Evolutionary conservation across 2,113 vertebrate genomes (phyloP).

Genomic region (Trematocara unimaculatum): DNA sequence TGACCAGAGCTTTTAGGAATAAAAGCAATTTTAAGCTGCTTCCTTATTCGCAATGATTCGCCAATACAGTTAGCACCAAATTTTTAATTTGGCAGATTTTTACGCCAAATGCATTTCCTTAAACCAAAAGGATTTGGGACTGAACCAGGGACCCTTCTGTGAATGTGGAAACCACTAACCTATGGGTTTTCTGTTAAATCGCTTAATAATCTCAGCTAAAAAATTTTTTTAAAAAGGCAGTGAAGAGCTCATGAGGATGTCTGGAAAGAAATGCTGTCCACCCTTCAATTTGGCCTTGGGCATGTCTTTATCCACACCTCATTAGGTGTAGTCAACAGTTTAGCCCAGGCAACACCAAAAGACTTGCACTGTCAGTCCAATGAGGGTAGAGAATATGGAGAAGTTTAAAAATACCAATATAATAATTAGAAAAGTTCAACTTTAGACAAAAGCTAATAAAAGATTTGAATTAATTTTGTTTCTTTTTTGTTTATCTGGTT

Average conservation of each 20-base stretch:
- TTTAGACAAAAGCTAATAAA: neutral
- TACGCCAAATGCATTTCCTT: neutral
- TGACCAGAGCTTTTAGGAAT: neutral
- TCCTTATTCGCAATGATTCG: neutral
- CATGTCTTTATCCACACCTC: neutral
- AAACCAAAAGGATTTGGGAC: neutral
- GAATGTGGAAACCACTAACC: neutral
- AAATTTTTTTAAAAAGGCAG: fast-evolving
- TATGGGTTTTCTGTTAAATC: neutral
- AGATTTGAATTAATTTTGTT: neutral
- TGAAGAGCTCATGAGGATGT: neutral
- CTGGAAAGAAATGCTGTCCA: neutral
- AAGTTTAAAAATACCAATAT: neutral
- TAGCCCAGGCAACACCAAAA: neutral
- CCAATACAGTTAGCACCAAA: neutral
- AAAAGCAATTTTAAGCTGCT: neutral
- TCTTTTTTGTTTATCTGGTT: neutral
- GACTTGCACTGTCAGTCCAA: neutral
- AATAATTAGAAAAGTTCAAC: neutral
- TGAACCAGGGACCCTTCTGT: neutral
- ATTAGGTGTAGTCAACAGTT: neutral
- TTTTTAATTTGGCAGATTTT: neutral
- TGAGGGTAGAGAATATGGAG: neutral
- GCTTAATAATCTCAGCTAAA: neutral
- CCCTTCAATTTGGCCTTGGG: neutral